Conservation (phyloP, 2,113 vertebrate species). For the Puma concolor region DNA sequence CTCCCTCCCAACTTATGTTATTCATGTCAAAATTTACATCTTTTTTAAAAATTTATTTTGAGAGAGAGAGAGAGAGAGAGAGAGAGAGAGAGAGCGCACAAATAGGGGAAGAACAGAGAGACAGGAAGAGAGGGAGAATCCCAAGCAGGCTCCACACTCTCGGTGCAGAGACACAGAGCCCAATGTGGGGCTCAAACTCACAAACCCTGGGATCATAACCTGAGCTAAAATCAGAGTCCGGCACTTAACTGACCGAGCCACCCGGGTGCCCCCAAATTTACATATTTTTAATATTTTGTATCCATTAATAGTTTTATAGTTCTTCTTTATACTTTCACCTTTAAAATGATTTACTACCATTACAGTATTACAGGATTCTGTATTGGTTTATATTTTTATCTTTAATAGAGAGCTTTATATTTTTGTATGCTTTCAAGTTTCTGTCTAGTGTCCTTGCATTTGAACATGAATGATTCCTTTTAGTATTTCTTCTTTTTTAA, state of each 20-base stretch:
- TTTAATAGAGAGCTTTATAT: background rate
- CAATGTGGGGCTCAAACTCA: no score
- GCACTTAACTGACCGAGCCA: no score
- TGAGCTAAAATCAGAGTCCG: no score
- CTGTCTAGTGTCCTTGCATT: background rate
- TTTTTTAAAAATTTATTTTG: no score
- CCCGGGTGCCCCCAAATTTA: background rate
- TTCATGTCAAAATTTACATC: background rate
- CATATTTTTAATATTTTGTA: background rate
- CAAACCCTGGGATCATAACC: no score
- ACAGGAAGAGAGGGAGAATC: no score
- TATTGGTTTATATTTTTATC: background rate
- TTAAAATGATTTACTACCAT: background rate
- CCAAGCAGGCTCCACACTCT: no score
- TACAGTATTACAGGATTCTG: background rate
- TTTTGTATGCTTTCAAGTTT: background rate
- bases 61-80: no score
- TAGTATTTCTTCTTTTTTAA: background rate
- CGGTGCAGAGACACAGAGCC: no score
- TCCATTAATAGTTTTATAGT: background rate
- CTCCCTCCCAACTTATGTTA: background rate
- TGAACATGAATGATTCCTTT: background rate
- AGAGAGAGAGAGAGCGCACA: no score
- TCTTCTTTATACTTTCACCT: background rate
- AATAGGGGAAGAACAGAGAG: no score